These are phyloP conservation scores for Horisme vitalbata DNA, from an alignment of 2,888 invertebrate species.

Conservation along the genomic window DNA sequence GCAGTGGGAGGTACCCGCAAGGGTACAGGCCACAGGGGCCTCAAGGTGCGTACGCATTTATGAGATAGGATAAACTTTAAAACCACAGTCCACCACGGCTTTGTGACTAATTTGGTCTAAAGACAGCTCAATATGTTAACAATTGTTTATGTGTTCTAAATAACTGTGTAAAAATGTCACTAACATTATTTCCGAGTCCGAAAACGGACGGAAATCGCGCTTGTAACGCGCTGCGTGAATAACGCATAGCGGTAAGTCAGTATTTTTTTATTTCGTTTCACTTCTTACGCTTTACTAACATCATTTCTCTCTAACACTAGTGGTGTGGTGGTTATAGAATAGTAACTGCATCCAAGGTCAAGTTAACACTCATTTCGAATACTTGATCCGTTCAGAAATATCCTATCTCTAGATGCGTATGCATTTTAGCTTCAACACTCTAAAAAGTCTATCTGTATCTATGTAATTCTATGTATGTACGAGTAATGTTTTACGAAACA, in stretches of 20 bases:
- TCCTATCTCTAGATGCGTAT: conserved; percentile 80
- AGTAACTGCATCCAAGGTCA: conserved; percentile 44
- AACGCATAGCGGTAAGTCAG: conserved; percentile 60
- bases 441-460: conserved; percentile 33
- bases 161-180: conserved; percentile 54
- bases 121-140: conserved; percentile 71
- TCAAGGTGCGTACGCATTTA: conserved; percentile 71
- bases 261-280: conserved; percentile 47
- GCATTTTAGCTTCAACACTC: conserved; percentile 42
- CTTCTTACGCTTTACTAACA: conserved; percentile 64
- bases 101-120: conserved; percentile 71
- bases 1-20: conserved; percentile 73
- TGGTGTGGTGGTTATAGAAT: conserved; percentile 77
- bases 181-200: conserved; percentile 52
- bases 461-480: conserved; percentile 47
- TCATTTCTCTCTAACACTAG: conserved; percentile 57
- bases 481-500: conserved; percentile 52
- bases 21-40: conserved; percentile 76
- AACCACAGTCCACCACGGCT: conserved; percentile 75
- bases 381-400: conserved; percentile 51
- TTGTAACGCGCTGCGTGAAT: conserved; percentile 34
- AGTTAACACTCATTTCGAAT: conserved; percentile 45
- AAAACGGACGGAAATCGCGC: conserved; percentile 33
- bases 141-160: conserved; percentile 46
- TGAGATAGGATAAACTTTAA: conserved; percentile 40